phyloP scores from a whole-genome alignment of 2,888 invertebrate species.

The Neoaliturus tenellus region DNA sequence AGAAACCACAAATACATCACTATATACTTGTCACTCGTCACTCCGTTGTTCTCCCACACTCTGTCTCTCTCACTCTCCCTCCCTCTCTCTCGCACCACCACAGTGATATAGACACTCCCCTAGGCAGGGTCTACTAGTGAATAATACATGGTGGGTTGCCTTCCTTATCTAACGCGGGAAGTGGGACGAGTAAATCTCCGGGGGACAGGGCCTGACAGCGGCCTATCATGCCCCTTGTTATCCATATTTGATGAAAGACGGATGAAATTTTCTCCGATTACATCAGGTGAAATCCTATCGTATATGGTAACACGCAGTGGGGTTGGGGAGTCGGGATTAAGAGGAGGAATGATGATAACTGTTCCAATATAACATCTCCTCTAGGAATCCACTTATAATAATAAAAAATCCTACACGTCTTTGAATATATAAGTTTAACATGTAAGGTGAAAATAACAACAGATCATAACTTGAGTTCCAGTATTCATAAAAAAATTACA shows the following conservation, averaged over 20 bases:
- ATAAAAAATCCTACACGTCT: too few relatives aligned
- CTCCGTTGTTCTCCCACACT: background rate
- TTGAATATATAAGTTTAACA: too few relatives aligned
- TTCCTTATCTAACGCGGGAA: slow-evolving; percentile 3
- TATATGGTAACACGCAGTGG: background rate
- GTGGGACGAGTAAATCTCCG: slow-evolving; percentile 18
- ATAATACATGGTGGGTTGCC: background rate
- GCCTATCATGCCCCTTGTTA: slow-evolving; percentile 12
- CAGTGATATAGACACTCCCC: slow-evolving; percentile 22
- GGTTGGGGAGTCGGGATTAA: too few relatives aligned
- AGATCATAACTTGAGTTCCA: too few relatives aligned
- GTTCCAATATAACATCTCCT: too few relatives aligned
- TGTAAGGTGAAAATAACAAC: too few relatives aligned
- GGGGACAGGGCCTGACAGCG: background rate
- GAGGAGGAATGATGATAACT: too few relatives aligned
- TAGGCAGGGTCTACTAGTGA: background rate
- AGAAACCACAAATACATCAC: slow-evolving; percentile 30
- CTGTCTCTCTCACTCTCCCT: background rate
- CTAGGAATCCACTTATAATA: too few relatives aligned
- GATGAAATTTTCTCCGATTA: background rate
- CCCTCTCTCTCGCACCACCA: background rate
- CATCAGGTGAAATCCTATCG: background rate
- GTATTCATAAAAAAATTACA: too few relatives aligned
- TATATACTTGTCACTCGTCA: slow-evolving; percentile 1
- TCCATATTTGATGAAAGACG: slow-evolving; percentile 32